Evolutionary conservation across 2,797 vertebrate genomes (phyloP).

Genomic region (Mormyrops attenuatus): DNA sequence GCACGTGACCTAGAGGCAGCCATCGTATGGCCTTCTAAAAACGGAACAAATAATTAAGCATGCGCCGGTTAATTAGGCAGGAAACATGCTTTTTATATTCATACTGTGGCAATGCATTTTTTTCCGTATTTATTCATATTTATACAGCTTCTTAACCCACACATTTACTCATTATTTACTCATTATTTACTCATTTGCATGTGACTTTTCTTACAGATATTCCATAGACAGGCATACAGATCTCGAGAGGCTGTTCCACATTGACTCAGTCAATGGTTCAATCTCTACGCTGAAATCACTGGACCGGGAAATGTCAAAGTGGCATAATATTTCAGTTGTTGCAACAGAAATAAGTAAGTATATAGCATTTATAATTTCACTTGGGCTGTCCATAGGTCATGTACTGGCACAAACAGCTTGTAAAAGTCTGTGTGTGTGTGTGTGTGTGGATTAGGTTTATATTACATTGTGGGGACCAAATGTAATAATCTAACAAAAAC

Average conservation of each 20-base stretch:
- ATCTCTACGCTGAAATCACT: slow-evolving; percentile 69
- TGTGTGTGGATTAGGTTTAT: background rate
- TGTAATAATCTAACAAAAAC: too few relatives aligned
- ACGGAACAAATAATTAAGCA: background rate
- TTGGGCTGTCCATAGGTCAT: background rate
- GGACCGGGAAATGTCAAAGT: slow-evolving; percentile 72
- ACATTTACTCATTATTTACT: background rate
- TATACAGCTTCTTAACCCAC: background rate
- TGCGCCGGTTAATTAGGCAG: background rate
- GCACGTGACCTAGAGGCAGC: background rate
- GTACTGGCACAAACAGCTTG: background rate
- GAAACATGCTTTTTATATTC: background rate
- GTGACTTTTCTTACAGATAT: slow-evolving; percentile 54
- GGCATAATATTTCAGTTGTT: slow-evolving; percentile 76
- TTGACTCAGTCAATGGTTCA: slow-evolving; percentile 73
- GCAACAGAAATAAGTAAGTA: slow-evolving; percentile 77
- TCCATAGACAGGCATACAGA: slow-evolving; percentile 72
- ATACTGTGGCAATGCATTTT: background rate
- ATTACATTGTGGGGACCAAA: too few relatives aligned
- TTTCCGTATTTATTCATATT: background rate
- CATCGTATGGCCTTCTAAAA: background rate
- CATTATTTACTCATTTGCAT: background rate
- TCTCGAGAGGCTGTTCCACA: slow-evolving; percentile 67
- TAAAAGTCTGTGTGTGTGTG: background rate
- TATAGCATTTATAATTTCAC: background rate